These are phyloP conservation scores for Paguma larvata DNA, from an alignment of 2,797 vertebrate genomes.

Conservation along the genomic window DNA sequence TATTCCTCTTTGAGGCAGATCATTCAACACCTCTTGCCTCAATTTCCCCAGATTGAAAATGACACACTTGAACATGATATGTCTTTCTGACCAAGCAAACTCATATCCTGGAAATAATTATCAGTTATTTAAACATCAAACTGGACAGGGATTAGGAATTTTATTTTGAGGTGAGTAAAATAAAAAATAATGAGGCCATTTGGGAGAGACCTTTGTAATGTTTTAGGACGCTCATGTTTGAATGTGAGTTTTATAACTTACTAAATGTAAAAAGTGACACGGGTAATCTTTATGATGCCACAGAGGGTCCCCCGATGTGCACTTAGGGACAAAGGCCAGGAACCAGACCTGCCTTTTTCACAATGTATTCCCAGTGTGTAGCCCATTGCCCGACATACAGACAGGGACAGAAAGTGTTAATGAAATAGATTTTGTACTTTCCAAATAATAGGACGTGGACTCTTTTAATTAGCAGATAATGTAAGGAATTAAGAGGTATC, in stretches of 20 bases:
- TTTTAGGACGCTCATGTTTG: not conserved
- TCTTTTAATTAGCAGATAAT: not conserved
- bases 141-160: not conserved
- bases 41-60: conserved; percentile 18
- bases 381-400: not conserved
- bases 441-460: not conserved
- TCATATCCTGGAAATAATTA: not conserved
- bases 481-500: not conserved
- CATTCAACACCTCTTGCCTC: not conserved
- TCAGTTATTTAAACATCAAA: not conserved
- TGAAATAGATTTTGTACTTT: not conserved
- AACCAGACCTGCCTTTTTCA: not conserved
- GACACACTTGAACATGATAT: not conserved
- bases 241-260: not conserved
- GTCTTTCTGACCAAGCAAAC: not conserved
- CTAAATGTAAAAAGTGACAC: not conserved
- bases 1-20: not conserved
- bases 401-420: not conserved
- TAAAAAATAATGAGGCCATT: not conserved
- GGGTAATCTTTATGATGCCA: not conserved
- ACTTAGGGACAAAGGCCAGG: not conserved
- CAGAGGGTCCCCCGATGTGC: not conserved
- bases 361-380: not conserved
- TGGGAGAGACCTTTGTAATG: not conserved
- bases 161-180: not conserved